These are phyloP conservation scores for Platycheirus rosarum DNA, from an alignment of 2,888 invertebrate genomes.

Conservation along the genomic window DNA sequence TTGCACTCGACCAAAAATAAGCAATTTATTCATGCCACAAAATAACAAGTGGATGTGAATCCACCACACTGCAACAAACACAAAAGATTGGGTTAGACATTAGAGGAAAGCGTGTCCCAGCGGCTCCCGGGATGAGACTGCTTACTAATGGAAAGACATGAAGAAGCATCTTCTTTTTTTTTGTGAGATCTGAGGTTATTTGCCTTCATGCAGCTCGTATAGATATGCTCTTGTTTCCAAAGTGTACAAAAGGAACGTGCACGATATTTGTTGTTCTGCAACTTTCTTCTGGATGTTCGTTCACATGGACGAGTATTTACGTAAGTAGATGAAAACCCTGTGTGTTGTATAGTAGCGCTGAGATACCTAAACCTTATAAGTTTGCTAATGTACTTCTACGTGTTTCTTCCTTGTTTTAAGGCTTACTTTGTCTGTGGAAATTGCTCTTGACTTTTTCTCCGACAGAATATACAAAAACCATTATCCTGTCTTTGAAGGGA, in stretches of 20 bases:
- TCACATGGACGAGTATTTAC: not conserved
- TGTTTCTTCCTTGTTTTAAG: slow-evolving; percentile 57
- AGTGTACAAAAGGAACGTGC: slow-evolving; percentile 33
- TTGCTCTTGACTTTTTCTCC: slow-evolving; percentile 54
- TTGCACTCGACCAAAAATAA: slow-evolving; percentile 69
- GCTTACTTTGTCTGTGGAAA: slow-evolving; percentile 52
- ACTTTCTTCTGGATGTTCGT: slow-evolving; percentile 6
- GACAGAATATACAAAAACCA: slow-evolving; percentile 36
- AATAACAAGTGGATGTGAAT: slow-evolving; percentile 66
- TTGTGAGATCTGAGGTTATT: slow-evolving; percentile 69
- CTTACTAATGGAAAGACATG: slow-evolving; percentile 65
- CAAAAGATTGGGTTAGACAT: slow-evolving; percentile 32
- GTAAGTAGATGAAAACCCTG: not conserved
- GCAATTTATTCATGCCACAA: slow-evolving; percentile 71
- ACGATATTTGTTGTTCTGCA: slow-evolving; percentile 37
- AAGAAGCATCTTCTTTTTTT: slow-evolving; percentile 60
- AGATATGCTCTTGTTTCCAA: slow-evolving; percentile 28
- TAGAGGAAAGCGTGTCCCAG: slow-evolving; percentile 41
- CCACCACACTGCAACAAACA: slow-evolving; percentile 33
- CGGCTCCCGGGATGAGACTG: slow-evolving; percentile 54
- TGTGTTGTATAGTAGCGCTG: not conserved
- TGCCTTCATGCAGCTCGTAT: slow-evolving; percentile 37
- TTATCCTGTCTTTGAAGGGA: slow-evolving; percentile 49
- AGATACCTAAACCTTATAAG: slow-evolving; percentile 16
- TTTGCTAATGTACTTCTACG: slow-evolving; percentile 64